A percentile compares a stretch with the other conserved stretches of the same genome.
phyloP scores from a whole-genome alignment of 1,140 invertebrate species.

The Melipona quadrifasciata region DNA sequence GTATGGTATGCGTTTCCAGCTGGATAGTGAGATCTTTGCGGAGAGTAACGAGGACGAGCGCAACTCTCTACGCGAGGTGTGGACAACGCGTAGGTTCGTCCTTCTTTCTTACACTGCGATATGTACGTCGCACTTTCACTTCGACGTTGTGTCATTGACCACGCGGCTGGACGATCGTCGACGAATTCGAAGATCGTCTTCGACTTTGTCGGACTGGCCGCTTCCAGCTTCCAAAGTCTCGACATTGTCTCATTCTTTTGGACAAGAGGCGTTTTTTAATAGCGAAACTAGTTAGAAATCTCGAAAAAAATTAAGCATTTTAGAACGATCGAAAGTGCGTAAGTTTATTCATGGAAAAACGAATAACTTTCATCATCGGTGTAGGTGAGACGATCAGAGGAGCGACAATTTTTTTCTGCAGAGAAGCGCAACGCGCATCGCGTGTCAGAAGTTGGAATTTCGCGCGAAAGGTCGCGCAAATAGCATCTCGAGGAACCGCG shows the following conservation, averaged over 20 bases:
- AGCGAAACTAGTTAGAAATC: no score
- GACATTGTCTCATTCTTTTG: no score
- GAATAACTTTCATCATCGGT: constrained; percentile 50
- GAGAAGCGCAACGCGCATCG: background rate
- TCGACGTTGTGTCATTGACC: constrained; percentile 65
- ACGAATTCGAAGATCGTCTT: constrained; percentile 28
- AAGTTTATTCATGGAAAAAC: background rate
- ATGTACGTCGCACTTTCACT: constrained; percentile 67
- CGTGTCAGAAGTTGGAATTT: constrained; percentile 22
- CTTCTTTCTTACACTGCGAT: constrained; percentile 51
- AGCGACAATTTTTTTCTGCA: constrained; percentile 15
- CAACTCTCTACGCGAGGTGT: background rate
- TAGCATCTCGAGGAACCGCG: background rate
- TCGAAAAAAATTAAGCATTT: background rate
- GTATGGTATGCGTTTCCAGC: background rate
- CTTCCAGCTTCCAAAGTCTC: background rate
- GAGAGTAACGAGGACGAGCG: constrained; percentile 6
- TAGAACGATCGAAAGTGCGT: background rate
- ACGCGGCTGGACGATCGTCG: constrained; percentile 40
- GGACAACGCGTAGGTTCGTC: constrained; percentile 57
- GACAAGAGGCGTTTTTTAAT: no score
- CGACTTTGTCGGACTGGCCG: background rate
- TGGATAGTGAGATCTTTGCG: background rate
- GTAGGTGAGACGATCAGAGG: constrained; percentile 33
- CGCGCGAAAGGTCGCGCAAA: constrained; percentile 32